A percentile compares a stretch with the other conserved stretches of the same genome.
Evolutionary conservation across 2,113 vertebrate genomes (phyloP).

Genomic region (Plecotus auritus): DNA sequence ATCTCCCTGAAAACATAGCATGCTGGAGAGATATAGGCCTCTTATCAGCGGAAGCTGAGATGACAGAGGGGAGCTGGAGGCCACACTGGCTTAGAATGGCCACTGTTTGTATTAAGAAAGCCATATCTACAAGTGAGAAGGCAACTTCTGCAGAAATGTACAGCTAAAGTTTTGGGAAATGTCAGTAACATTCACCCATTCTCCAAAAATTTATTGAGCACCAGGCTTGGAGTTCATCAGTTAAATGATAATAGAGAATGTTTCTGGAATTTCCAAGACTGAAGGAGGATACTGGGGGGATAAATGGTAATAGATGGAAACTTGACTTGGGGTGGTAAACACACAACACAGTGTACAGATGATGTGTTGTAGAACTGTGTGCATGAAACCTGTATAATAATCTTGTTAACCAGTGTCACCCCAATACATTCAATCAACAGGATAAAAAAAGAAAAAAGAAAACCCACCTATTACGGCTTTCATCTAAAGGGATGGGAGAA

Average conservation of each 20-base stretch:
- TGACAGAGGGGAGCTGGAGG: neutral
- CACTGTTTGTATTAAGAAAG: neutral
- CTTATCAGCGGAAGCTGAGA: neutral
- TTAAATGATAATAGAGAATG: neutral
- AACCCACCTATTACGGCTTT: neutral
- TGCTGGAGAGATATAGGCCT: neutral
- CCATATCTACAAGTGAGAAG: neutral
- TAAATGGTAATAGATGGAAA: neutral
- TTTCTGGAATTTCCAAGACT: neutral
- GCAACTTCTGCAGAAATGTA: neutral
- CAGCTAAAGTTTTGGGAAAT: too few relatives aligned
- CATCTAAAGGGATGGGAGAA: neutral
- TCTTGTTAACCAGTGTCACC: neutral
- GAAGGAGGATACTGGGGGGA: neutral
- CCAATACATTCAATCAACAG: neutral
- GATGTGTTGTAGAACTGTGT: neutral
- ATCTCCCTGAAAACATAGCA: neutral
- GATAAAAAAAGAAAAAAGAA: neutral
- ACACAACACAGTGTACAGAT: neutral
- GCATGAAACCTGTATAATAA: neutral
- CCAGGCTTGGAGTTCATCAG: neutral
- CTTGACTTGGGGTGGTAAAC: neutral
- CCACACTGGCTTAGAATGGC: neutral
- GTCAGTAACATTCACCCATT: neutral
- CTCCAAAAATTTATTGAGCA: neutral